Evolutionary conservation across 2,888 invertebrate genomes (phyloP).

Genomic region (Teinopalpus imperialis): DNA sequence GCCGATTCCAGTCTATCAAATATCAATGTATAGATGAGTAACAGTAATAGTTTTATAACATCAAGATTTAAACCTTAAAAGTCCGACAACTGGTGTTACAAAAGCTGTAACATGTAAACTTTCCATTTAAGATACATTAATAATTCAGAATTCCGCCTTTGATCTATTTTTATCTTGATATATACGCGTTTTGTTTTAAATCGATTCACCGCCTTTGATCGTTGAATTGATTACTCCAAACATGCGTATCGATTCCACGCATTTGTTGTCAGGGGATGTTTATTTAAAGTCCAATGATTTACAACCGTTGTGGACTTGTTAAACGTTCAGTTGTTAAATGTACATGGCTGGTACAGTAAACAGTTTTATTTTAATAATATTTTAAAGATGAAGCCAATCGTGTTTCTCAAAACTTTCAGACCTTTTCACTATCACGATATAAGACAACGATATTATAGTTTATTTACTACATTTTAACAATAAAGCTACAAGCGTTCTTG

Average conservation of each 20-base stretch:
- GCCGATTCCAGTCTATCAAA: too few species aligned
- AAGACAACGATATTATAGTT: too few species aligned
- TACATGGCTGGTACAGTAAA: too few species aligned
- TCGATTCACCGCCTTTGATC: constrained; percentile 57
- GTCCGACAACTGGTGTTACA: background rate
- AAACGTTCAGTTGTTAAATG: constrained; percentile 35
- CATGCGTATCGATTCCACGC: constrained; percentile 28
- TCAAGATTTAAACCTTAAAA: background rate
- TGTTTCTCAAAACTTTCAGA: too few species aligned
- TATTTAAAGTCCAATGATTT: constrained; percentile 15
- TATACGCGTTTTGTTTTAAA: constrained; percentile 43
- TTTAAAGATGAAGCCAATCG: too few species aligned
- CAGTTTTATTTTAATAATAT: too few species aligned
- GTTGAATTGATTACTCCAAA: constrained; percentile 42
- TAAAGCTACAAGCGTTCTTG: too few species aligned
- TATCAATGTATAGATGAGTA: too few species aligned
- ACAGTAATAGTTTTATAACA: too few species aligned
- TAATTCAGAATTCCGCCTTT: constrained; percentile 37
- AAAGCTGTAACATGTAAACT: constrained; percentile 20
- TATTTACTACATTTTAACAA: too few species aligned
- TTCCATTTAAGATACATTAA: constrained; percentile 13
- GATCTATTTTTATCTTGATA: constrained; percentile 53
- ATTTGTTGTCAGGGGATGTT: constrained; percentile 14
- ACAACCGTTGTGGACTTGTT: constrained; percentile 4
- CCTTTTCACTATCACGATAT: too few species aligned